These are phyloP conservation scores for Atlantisia rogersi DNA, from an alignment of 2,113 vertebrate genomes.

Conservation along the genomic window DNA sequence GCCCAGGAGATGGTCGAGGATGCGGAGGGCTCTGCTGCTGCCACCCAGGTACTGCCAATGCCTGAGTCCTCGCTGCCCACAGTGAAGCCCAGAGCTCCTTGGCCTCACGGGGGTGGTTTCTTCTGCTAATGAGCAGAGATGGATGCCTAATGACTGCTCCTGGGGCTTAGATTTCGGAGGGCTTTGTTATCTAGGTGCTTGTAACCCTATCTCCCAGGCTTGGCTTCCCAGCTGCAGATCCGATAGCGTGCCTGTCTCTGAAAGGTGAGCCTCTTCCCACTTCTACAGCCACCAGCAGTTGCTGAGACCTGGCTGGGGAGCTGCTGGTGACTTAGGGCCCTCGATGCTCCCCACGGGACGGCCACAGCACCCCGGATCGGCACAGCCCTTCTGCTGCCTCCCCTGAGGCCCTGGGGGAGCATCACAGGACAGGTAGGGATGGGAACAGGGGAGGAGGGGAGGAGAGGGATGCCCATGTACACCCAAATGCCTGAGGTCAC, in stretches of 20 bases:
- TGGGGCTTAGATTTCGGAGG: slow-evolving; percentile 23
- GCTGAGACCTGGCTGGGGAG: not conserved
- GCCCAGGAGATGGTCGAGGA: accelerated
- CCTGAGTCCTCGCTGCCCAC: accelerated
- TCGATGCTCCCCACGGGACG: not conserved
- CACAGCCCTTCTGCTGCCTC: not conserved
- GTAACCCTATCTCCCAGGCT: slow-evolving; percentile 42
- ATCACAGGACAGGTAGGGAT: slow-evolving; percentile 36
- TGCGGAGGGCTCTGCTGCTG: accelerated
- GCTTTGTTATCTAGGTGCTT: not conserved
- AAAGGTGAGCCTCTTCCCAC: slow-evolving; percentile 48
- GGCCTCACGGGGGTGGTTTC: accelerated
- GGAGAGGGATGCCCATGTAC: accelerated
- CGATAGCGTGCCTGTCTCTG: not conserved
- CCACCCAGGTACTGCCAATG: not conserved
- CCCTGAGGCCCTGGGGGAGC: not conserved
- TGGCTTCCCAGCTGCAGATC: slow-evolving; percentile 45
- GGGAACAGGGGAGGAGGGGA: not conserved
- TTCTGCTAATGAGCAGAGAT: not conserved
- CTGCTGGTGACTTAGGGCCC: not conserved
- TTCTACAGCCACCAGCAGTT: not conserved
- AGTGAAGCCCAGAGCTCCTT: not conserved
- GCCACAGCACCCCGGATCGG: not conserved
- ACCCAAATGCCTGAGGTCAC: not conserved
- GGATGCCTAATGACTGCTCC: not conserved